phyloP scores from a whole-genome alignment of 2,888 invertebrate species.

The Pyrgus malvae region DNA sequence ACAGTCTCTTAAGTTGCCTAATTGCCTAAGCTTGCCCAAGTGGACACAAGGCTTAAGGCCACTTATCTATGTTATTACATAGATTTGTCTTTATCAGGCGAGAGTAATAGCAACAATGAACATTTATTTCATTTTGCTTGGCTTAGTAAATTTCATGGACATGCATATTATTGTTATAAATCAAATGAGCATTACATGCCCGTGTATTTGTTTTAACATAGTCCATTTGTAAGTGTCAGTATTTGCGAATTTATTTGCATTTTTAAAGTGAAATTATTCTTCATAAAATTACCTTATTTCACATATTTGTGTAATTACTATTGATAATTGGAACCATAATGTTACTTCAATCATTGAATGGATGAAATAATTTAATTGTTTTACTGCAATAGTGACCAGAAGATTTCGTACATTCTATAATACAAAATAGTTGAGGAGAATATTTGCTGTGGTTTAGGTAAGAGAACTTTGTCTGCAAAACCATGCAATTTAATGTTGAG shows the following conservation, averaged over 20 bases:
- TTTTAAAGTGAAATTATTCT: slow-evolving; percentile 5
- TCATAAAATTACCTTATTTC: background rate
- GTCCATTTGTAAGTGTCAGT: slow-evolving; percentile 16
- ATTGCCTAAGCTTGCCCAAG: no score
- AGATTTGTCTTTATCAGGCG: slow-evolving; percentile 4
- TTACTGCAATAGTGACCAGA: no score
- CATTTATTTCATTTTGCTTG: slow-evolving; percentile 19
- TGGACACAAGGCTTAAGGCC: no score
- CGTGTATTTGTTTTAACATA: slow-evolving; percentile 11
- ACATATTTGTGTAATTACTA: slow-evolving; percentile 12
- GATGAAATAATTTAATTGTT: no score
- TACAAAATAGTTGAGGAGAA: background rate
- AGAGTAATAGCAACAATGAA: slow-evolving; percentile 12
- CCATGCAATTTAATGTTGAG: slow-evolving; percentile 32
- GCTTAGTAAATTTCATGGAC: slow-evolving; percentile 22
- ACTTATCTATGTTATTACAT: background rate
- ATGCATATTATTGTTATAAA: slow-evolving; percentile 39
- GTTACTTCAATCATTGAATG: no score
- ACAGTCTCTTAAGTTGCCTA: no score
- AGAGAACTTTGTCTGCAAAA: background rate
- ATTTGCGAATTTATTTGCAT: slow-evolving; percentile 13
- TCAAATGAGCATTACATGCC: slow-evolving; percentile 16
- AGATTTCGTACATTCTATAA: no score
- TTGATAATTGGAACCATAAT: no score
- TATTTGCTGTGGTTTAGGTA: background rate